Base-by-base conservation (phyloP, 2,888 invertebrate species). In the Netelia virgata region DNA sequence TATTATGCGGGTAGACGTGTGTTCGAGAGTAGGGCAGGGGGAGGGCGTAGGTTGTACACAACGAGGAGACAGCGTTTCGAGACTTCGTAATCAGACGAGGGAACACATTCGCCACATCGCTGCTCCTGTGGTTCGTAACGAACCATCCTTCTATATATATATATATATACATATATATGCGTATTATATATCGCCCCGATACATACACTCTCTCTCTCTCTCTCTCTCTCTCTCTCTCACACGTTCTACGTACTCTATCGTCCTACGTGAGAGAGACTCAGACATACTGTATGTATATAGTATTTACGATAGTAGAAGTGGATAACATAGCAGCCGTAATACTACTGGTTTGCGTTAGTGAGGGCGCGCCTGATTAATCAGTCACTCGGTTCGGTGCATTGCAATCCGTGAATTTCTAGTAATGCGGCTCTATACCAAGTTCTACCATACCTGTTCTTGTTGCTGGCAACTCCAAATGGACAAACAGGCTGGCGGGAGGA, bases 351-450 rank as follows among this genome's bases (percentile, higher is more conserved):
- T 18, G 41, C 41, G 55, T 53, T 63, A 70, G 72, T 53, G 36
- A 74, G 73, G 70, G 59, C 50, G 76, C 74, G 73, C 75, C 82
- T 85, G 85, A 85, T 85, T 85, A 85, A 85, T 85, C 85, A 85
- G 85, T 85, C 85, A 76, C 85, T 85, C 85, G 84, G 70, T 84
- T 85, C 79, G 82, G 75, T 79, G 85, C 78, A 82, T 85, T 63
- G 79, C 85, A 74, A 82, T 85, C 75, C 82, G 70, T 82, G 82
- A 82, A 85, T 82, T 79, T 85, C 82, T 79, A 72, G 82, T 72
- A 76, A 82, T 82, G 78, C 74, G 50, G 61, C 75, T 61, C 82
- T 23, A 23, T 23, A 10, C 57, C 9, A 57, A 57, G 57, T 57
- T 57, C 57, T 18, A 9, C 57, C n/a, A 1, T 57, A 57, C 18